Base-by-base conservation (phyloP, 2,888 invertebrate species). In the Folsomia manolachei region DNA sequence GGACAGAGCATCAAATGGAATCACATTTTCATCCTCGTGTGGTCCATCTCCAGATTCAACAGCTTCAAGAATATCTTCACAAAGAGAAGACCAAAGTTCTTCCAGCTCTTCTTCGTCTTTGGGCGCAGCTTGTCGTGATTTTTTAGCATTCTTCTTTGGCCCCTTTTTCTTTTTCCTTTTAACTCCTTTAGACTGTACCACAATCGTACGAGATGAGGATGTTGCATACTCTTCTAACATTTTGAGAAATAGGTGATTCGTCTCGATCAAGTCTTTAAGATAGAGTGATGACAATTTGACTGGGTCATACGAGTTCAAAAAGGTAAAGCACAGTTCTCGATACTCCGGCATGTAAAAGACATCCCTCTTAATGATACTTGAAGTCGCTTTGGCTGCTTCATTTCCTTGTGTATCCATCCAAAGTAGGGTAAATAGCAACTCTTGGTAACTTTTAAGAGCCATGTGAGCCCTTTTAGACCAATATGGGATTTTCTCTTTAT, bases 291-390 rank as follows among this genome's bases (percentile, higher is more conserved):
- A 92, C 89, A 94, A 91, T 86, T 92, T 91, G 80, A 88, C 85
- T 82, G 94, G 92, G 83, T 95, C 91, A 85, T 90, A 98, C 82
- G 89, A 90, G 78, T 91, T 87, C 81, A 97, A 85, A 78, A 95
- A 88, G 67, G 89, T 88, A 71, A 95, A 85, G 82, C 95, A 89
- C 79, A 95, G 90, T 84, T 98, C 97, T 77, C 97, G 88, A 84
- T 97, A 97, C 84, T 98, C 97, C 81, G 93, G 87, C 63, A 95
- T 91, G 85, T 97, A 97, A 85, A 97, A 94, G 78, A 95, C 89
- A 84, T 93, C 94, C 84, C 92, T 91, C 84, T 95, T 92, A 79
- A 97, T 89, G 81, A 94, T 91, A 85, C 90, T 90, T 56, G 94
- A 90, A 19, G 93, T 91, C 70, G 92, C 91, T 78, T 88, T 87